Conservation (phyloP, 2,113 vertebrate genomes). For the Actinemys pallida region DNA sequence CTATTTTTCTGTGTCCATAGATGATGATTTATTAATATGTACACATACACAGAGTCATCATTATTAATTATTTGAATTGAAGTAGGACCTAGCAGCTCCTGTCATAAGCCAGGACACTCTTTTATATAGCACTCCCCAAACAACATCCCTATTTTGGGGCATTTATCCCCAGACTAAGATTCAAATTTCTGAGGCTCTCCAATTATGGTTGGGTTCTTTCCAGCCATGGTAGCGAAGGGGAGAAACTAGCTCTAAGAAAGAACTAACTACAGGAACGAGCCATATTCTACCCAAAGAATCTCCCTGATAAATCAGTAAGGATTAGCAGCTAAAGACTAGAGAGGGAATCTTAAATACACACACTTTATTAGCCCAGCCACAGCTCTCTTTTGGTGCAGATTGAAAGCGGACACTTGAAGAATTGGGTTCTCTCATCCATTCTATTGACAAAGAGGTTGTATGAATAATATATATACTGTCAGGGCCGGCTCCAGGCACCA, state of each 20-base stretch:
- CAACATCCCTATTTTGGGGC: rapidly evolving
- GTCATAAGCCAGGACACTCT: not conserved
- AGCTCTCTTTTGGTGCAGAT: rapidly evolving
- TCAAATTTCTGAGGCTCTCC: not conserved
- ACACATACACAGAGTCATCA: not conserved
- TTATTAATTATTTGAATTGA: not conserved
- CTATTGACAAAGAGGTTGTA: rapidly evolving
- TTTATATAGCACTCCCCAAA: not conserved
- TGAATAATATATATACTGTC: not conserved
- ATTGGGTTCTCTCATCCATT: not conserved
- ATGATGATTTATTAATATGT: not conserved
- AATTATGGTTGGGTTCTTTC: not conserved
- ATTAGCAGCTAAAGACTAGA: not conserved
- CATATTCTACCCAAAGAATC: not conserved
- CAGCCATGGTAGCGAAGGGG: not conserved
- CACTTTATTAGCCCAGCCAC: not conserved
- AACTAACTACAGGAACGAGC: not conserved
- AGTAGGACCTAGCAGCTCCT: not conserved
- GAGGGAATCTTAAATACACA: not conserved
- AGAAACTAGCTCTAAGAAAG: not conserved
- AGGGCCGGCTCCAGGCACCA: too few species aligned
- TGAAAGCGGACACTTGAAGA: not conserved
- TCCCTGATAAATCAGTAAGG: not conserved
- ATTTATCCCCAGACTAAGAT: not conserved
- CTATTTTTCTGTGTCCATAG: not conserved